Percentiles rank a stretch among this genome's conserved stretches.
Evolutionary conservation across 2,888 invertebrate species (phyloP).

Genomic region (Adelognathus sp.): DNA sequence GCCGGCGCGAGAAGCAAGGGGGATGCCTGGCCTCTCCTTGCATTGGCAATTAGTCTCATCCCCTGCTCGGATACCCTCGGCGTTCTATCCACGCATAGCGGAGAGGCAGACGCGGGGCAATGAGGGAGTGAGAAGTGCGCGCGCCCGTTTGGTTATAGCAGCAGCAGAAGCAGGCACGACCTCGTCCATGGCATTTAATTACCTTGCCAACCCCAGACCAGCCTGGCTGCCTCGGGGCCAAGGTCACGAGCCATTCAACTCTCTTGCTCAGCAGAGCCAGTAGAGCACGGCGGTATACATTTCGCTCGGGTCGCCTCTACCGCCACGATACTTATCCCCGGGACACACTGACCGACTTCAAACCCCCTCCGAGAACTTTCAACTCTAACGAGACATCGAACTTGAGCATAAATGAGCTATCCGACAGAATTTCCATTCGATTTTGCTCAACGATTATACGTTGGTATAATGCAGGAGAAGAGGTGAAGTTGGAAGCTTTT

Average conservation of each 20-base stretch:
- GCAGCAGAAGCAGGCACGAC: slow-evolving; percentile 64
- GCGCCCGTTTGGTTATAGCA: slow-evolving; percentile 72
- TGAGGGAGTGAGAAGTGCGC: slow-evolving; percentile 51
- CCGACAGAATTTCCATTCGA: background rate
- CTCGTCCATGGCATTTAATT: slow-evolving; percentile 80
- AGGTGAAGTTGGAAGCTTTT: background rate
- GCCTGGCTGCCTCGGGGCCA: slow-evolving; percentile 77
- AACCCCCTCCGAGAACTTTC: slow-evolving; percentile 56
- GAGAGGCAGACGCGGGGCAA: slow-evolving; percentile 23
- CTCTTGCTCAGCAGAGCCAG: slow-evolving; percentile 60
- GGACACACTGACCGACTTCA: slow-evolving; percentile 80
- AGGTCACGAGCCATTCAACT: slow-evolving; percentile 80
- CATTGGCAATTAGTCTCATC: slow-evolving; percentile 80
- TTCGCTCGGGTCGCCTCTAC: slow-evolving; percentile 66
- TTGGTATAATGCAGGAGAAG: background rate
- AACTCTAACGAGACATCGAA: slow-evolving; percentile 50
- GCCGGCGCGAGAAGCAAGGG: slow-evolving; percentile 55
- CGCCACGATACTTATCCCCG: slow-evolving; percentile 61
- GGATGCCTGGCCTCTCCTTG: slow-evolving; percentile 70
- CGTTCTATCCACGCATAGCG: slow-evolving; percentile 70
- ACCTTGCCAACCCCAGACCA: slow-evolving; percentile 76
- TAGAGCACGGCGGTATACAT: slow-evolving; percentile 62
- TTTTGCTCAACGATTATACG: background rate
- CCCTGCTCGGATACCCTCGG: slow-evolving; percentile 73
- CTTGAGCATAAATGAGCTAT: slow-evolving; percentile 26